Conservation (phyloP, 2,888 invertebrate species). For the Dynastes hyllus region DNA sequence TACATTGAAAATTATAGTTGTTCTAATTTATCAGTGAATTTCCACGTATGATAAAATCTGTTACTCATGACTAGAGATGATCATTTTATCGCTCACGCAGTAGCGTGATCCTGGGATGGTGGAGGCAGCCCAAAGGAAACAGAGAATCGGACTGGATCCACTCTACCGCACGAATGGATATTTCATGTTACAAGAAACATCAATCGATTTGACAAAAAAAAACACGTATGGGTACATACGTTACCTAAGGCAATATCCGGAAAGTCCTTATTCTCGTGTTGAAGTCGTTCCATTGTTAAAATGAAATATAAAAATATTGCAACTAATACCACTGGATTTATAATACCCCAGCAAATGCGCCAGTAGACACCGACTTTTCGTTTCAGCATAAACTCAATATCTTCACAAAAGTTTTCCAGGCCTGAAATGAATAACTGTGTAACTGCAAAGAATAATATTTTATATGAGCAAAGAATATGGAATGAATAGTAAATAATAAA, state of each 20-base stretch:
- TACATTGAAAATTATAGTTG: too few relatives aligned
- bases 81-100: too few relatives aligned
- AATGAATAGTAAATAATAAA: too few relatives aligned
- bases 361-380: slow-evolving; percentile 82
- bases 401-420: slow-evolving; percentile 78
- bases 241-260: slow-evolving; percentile 79
- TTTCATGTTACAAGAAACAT: too few relatives aligned
- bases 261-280: slow-evolving; percentile 76
- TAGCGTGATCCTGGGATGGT: too few relatives aligned
- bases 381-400: slow-evolving; percentile 88
- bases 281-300: slow-evolving; percentile 75
- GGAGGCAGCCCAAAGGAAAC: too few relatives aligned
- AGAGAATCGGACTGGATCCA: too few relatives aligned
- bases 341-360: slow-evolving; percentile 85
- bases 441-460: not conserved
- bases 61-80: too few relatives aligned
- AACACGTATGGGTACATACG: slow-evolving; percentile 54
- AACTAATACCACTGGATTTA: slow-evolving; percentile 82
- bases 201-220: not conserved
- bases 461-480: too few relatives aligned
- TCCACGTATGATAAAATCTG: too few relatives aligned
- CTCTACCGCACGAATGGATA: too few relatives aligned
- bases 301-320: slow-evolving; percentile 83
- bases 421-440: slow-evolving; percentile 67
- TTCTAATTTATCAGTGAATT: too few relatives aligned